phyloP scores from a whole-genome alignment of 2,888 invertebrate species.

The Hypercompe scribonia region DNA sequence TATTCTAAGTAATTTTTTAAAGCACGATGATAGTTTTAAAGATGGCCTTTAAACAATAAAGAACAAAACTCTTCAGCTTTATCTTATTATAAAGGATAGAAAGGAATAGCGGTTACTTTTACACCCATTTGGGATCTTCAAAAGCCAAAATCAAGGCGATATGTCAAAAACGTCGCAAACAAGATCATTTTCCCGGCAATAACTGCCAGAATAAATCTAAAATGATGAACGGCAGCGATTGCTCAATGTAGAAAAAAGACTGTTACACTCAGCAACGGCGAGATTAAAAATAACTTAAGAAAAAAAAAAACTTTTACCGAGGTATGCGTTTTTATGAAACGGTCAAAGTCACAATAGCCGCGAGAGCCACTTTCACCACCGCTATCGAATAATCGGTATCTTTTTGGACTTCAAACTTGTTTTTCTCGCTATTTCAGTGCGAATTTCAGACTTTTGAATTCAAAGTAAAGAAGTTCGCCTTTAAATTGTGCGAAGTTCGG shows the following conservation, averaged over 20 bases:
- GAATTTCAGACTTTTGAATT: constrained; percentile 24
- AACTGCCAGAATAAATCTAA: constrained; percentile 14
- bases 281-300: constrained; percentile 40
- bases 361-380: constrained; percentile 46
- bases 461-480: constrained; percentile 18
- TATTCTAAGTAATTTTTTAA: too few species aligned
- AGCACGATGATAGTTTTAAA: too few species aligned
- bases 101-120: neutral
- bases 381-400: constrained; percentile 33
- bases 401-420: constrained; percentile 34
- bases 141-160: neutral
- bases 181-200: constrained; percentile 11
- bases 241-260: constrained; percentile 25
- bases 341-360: constrained; percentile 48
- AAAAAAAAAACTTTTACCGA: constrained; percentile 45
- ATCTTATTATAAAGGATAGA: too few species aligned
- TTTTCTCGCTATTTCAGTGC: constrained; percentile 18
- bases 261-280: constrained; percentile 27
- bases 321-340: constrained; percentile 49
- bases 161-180: constrained; percentile 8
- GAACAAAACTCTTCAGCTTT: too few species aligned
- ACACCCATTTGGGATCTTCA: neutral
- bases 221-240: constrained; percentile 15
- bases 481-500: constrained; percentile 18
- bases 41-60: too few species aligned